Evolutionary conservation across 2,888 invertebrate species (phyloP), one percentile per base, ranked within the genome.

Genomic region (Dinocampus coccinellae): DNA sequence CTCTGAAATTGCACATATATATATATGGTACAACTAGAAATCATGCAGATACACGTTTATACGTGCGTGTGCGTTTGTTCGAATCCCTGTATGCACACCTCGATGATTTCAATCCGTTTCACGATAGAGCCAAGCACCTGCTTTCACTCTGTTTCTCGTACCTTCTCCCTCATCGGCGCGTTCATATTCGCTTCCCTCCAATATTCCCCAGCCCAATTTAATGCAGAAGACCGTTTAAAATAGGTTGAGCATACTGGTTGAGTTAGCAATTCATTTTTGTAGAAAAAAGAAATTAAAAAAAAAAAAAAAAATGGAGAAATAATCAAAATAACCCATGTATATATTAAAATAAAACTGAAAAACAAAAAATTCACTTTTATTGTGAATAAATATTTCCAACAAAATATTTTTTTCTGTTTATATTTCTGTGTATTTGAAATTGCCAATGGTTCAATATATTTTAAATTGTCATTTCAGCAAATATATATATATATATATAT

Each of bases 81-180:
- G 70, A 66, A 57, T n/a, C 66, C 52, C 64, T 57, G 57, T 13
- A 72, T 36, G 73, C 73, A 79, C 78, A 77, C 75, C 72, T 67
- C 78, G 76, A 73, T 77, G 79, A 78, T 72, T 80, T 79, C 78
- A 78, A 82, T 82, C 77, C 78, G 78, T 79, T 79, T 77, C 73
- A 73, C 73, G 77, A 77, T 71, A 73, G 75, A 72, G 66, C 74
- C 24, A 72, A 34, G 26, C 47, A 47, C 47, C 16, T 16, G 24
- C n/a, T 57, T 29, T 26, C 22, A 13, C 39, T 20, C 33, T 24
- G 9, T 3, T 16, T 11, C 26, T 9, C 29, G 33, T 57, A 29
- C 62, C 34, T 72, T 55, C 29, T 55, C 57, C 39, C 42, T 39
- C 29, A 58, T 47, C 22, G 33, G 34, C 58, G 36, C 63, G 57